These are phyloP conservation scores for Hylyphantes graminicola DNA, from an alignment of 1,140 invertebrate genomes.

Conservation along the genomic window DNA sequence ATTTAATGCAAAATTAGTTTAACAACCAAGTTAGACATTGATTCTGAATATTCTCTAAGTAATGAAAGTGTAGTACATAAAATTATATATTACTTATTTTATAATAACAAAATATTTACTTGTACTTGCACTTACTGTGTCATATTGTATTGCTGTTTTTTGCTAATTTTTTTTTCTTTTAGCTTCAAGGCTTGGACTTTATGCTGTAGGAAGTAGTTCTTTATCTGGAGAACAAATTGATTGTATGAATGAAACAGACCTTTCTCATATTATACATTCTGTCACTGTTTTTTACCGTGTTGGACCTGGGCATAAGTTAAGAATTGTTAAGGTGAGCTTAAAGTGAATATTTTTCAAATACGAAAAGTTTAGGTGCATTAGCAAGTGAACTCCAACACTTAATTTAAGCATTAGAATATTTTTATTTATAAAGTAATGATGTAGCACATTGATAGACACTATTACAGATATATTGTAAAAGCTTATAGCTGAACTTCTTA, in stretches of 20 bases:
- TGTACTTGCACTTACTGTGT: neutral
- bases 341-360: neutral
- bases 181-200: slow-evolving; percentile 84
- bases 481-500: too few relatives aligned
- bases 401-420: too few relatives aligned
- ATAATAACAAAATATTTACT: neutral
- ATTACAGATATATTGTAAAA: too few relatives aligned
- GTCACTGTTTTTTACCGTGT: slow-evolving; percentile 96
- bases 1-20: too few relatives aligned
- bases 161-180: slow-evolving; percentile 48
- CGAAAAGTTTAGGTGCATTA: too few relatives aligned
- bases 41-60: too few relatives aligned
- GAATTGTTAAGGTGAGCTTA: slow-evolving; percentile 88
- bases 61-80: too few relatives aligned
- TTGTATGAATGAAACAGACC: slow-evolving; percentile 81
- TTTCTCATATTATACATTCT: slow-evolving; percentile 83
- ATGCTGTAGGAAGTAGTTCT: slow-evolving; percentile 67
- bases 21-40: too few relatives aligned
- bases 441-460: too few relatives aligned
- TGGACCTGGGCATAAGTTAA: slow-evolving; percentile 94
- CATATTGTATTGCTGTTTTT: neutral
- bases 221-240: slow-evolving; percentile 95
- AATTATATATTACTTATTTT: too few relatives aligned
- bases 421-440: too few relatives aligned
- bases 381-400: too few relatives aligned